Evolutionary conservation across 2,888 invertebrate genomes (phyloP).

Genomic region (Cataglyphis rosenhaueri): DNA sequence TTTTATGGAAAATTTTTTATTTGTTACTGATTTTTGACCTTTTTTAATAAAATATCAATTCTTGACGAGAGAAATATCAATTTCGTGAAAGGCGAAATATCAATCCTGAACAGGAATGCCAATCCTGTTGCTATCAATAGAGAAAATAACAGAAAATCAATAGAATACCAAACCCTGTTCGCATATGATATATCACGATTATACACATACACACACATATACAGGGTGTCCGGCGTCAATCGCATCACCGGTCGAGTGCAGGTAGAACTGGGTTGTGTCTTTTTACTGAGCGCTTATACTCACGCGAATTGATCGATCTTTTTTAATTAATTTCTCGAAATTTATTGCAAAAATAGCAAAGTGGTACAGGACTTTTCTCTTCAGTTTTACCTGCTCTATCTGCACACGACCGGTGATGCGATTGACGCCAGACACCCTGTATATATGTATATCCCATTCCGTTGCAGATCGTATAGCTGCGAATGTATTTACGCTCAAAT

Average conservation of each 20-base stretch:
- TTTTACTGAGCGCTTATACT: too few species aligned
- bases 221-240: too few species aligned
- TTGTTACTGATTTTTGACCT: constrained; percentile 15
- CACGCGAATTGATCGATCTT: too few species aligned
- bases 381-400: too few species aligned
- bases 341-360: too few species aligned
- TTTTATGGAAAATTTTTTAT: constrained; percentile 12
- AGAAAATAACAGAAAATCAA: constrained; percentile 42
- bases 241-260: too few species aligned
- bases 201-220: not conserved
- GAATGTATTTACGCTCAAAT: constrained; percentile 7
- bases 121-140: constrained; percentile 41
- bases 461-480: constrained; percentile 1
- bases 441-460: not conserved
- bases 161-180: constrained; percentile 13
- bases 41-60: constrained; percentile 36
- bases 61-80: constrained; percentile 8
- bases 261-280: too few species aligned
- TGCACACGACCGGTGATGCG: too few species aligned
- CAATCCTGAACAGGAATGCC: constrained; percentile 40
- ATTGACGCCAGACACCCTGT: too few species aligned
- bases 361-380: too few species aligned
- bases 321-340: too few species aligned
- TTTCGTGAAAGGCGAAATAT: constrained; percentile 25
- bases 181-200: constrained; percentile 11